Evolutionary conservation across 2,888 invertebrate genomes (phyloP).

Genomic region (Lymantria monacha): DNA sequence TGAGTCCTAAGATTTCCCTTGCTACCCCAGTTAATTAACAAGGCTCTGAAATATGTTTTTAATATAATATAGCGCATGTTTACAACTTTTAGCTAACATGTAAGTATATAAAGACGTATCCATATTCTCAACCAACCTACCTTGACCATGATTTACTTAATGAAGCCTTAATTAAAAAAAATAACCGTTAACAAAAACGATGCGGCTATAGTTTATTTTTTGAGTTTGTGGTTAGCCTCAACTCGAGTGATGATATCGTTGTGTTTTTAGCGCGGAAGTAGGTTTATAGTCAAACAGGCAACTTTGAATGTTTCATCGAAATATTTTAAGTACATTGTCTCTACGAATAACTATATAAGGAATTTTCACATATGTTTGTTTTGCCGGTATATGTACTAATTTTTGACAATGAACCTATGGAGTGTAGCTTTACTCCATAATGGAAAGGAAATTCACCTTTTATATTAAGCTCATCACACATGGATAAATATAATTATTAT

Average conservation of each 20-base stretch:
- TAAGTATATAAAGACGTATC: neutral
- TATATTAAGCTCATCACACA: no score
- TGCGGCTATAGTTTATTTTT: slow-evolving; percentile 19
- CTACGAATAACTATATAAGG: neutral
- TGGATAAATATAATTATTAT: no score
- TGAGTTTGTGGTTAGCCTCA: slow-evolving; percentile 24
- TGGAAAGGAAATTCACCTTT: no score
- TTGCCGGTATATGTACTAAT: no score
- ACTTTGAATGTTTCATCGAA: neutral
- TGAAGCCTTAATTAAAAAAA: slow-evolving; percentile 27
- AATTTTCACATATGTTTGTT: neutral
- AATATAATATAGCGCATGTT: no score
- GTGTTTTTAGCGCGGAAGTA: slow-evolving; percentile 52
- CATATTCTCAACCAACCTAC: slow-evolving; percentile 16
- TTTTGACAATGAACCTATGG: no score
- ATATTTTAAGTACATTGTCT: neutral
- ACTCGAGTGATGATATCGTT: slow-evolving; percentile 46
- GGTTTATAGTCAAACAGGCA: slow-evolving; percentile 25
- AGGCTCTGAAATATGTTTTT: no score
- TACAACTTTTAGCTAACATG: neutral
- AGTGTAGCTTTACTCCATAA: no score
- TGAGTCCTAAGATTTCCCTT: no score
- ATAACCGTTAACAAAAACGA: slow-evolving; percentile 25
- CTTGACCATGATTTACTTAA: slow-evolving; percentile 35
- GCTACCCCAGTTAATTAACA: no score